Conservation (phyloP, 2,113 vertebrate genomes). For the Probosciger aterrimus region DNA sequence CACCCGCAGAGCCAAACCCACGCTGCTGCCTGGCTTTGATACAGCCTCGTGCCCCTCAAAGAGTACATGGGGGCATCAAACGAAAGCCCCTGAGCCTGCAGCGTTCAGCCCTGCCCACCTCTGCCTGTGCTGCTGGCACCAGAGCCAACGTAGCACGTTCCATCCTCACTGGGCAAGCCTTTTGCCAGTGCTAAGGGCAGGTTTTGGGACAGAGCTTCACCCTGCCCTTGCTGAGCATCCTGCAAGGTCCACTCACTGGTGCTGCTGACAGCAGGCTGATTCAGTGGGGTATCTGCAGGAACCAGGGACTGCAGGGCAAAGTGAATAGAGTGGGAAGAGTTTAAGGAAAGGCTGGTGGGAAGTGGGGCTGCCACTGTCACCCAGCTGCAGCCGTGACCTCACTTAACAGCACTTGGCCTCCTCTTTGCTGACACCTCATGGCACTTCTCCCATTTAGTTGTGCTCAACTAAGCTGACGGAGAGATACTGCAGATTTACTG, state of each 20-base stretch:
- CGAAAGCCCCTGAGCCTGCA: not conserved
- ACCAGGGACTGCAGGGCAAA: not conserved
- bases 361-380: not conserved
- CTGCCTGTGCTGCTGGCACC: not conserved
- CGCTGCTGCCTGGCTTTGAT: not conserved
- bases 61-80: not conserved
- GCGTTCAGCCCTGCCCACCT: not conserved
- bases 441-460: not conserved
- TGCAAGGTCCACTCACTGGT: not conserved
- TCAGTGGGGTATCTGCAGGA: not conserved
- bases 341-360: not conserved
- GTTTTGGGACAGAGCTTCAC: not conserved
- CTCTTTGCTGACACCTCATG: not conserved
- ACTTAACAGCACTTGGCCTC: not conserved
- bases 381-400: not conserved
- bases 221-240: not conserved
- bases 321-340: not conserved
- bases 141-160: accelerated
- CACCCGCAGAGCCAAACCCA: not conserved
- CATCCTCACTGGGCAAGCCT: accelerated
- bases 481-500: not conserved
- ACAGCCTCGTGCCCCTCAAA: not conserved
- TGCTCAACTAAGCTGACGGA: not conserved
- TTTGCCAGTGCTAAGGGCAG: too few relatives aligned
- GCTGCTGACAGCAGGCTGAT: not conserved